A percentile compares a stretch with the other conserved stretches of the same genome.
Evolutionary conservation across 2,888 invertebrate species (phyloP).

Genomic region (Nematopogon swammerdamellus): DNA sequence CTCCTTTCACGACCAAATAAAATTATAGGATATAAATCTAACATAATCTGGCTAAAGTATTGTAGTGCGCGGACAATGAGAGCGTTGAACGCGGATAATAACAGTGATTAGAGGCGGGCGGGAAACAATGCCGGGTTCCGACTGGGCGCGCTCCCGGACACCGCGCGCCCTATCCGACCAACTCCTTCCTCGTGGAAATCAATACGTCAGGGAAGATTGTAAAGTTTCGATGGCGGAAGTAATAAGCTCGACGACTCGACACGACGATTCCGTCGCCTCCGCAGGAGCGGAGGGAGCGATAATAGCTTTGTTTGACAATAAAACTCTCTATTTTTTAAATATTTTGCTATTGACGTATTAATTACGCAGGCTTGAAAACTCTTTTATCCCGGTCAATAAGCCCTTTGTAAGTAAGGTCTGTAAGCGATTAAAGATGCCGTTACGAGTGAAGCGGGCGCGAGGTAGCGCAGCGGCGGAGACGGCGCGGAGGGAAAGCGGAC

Average conservation of each 20-base stretch:
- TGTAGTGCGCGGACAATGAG: conserved; percentile 14
- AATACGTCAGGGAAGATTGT: background rate
- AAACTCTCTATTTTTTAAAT: background rate
- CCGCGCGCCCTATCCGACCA: too few species aligned
- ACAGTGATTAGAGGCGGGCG: conserved; percentile 19
- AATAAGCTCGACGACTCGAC: background rate
- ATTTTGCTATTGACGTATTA: background rate
- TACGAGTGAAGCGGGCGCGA: conserved; percentile 20
- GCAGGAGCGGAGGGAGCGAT: background rate
- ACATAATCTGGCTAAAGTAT: conserved; percentile 18
- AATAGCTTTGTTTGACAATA: background rate
- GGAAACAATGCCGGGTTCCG: background rate
- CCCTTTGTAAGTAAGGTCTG: background rate
- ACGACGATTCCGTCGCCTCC: background rate
- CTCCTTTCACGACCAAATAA: conserved; percentile 5
- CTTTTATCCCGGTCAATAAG: background rate
- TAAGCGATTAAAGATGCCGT: too few species aligned
- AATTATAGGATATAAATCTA: conserved; percentile 18
- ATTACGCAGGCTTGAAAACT: background rate
- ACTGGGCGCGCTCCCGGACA: too few species aligned
- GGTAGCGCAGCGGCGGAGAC: conserved; percentile 20
- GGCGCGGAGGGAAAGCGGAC: background rate
- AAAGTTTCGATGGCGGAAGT: background rate
- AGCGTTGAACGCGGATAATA: conserved; percentile 24
- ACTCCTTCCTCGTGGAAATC: background rate